Base-by-base conservation (phyloP, 2,113 vertebrate genomes). In the Trogon surrucura region DNA sequence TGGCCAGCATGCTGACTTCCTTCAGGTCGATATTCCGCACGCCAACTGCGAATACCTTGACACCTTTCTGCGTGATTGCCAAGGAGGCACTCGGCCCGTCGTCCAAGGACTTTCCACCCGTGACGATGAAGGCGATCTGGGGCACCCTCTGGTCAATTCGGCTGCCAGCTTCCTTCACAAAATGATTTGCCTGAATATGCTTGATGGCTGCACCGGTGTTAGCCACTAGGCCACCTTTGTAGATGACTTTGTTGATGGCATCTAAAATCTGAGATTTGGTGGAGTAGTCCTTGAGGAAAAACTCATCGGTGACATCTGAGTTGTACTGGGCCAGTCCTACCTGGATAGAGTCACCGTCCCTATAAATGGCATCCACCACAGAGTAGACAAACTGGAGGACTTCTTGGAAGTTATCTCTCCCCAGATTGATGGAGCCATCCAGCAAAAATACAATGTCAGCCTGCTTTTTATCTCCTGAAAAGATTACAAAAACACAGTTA, bases 361-460 rank as follows among this genome's bases (percentile, higher is more conserved):
- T 98, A 81, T 96, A 99, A 81, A 99, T 98, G 1, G 98, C 97
- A 19, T 99, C 99, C 72, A 99, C 98, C 18, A 99, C 97, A 7
- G 98, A 98, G 16, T 80, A 91, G 51, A 99, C 98, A 18, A 99
- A 99, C 3, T 91, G 54, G 84, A 98, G 98, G 66, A 99, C 98
- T 86, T 97, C 95, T 25, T 98, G 98, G 96, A 99, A 99, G 93
- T 98, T 98, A 1, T 97, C 97, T 56, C 93, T 98, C 62, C 98
- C 98, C 82, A 99, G 96, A 80, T 99, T 99, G 81, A 99, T 99
- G 93, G 99, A 99, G 19, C 99, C 98, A 38, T 99, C 99, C 96
- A 99, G 95, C 88, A 99, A 97, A 97, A 99, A 99, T 58, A 99
- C 99, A 23, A 99, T 98, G 71, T 99, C 99, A 13, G 99, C 99